Evolutionary conservation across 2,113 vertebrate genomes (phyloP).

Genomic region (Pelmatolapia mariae): DNA sequence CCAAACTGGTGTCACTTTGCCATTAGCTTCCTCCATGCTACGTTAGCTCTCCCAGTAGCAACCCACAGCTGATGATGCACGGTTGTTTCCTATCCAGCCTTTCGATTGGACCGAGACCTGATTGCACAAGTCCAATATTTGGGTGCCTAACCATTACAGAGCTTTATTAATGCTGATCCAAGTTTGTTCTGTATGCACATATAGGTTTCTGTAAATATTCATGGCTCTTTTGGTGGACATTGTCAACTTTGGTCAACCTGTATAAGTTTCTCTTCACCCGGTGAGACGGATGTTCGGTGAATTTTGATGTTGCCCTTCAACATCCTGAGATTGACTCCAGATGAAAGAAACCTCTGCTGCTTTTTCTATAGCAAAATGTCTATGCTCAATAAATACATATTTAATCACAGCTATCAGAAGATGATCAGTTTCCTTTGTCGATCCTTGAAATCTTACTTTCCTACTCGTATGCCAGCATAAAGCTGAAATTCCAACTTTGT

Average conservation of each 20-base stretch:
- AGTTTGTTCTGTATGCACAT: background rate
- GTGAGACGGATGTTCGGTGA: background rate
- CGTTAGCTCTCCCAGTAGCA: background rate
- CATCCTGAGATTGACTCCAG: background rate
- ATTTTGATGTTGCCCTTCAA: background rate
- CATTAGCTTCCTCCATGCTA: background rate
- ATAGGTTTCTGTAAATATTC: background rate
- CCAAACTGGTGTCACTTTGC: background rate
- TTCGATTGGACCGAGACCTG: background rate
- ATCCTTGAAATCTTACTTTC: background rate
- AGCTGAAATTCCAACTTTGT: background rate
- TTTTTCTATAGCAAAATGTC: background rate
- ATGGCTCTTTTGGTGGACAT: background rate
- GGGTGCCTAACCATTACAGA: background rate
- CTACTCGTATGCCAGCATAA: background rate
- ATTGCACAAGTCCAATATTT: background rate
- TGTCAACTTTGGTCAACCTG: background rate
- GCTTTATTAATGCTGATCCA: background rate
- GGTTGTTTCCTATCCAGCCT: background rate
- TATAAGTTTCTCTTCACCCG: background rate
- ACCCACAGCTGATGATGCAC: background rate
- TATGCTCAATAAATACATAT: background rate
- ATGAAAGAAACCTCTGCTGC: background rate
- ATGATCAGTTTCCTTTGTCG: background rate
- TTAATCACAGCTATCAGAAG: background rate